Conservation (phyloP, 2,888 invertebrate species). For the Agriopis marginaria region DNA sequence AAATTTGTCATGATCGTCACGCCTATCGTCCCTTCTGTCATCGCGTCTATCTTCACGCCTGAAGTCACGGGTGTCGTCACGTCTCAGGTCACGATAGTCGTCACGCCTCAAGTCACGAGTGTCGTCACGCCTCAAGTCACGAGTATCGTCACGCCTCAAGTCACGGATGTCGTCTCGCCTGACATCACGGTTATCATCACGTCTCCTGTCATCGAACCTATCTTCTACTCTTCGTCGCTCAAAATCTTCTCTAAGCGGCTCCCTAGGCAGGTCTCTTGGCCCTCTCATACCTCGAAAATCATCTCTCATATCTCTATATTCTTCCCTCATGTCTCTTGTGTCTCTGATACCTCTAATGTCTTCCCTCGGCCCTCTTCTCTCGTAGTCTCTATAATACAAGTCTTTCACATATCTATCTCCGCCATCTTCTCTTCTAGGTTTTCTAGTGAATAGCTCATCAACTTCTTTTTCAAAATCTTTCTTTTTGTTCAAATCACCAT, state of each 20-base stretch:
- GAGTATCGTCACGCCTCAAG: conserved; percentile 34
- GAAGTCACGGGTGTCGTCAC: conserved; percentile 37
- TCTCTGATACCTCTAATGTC: conserved; percentile 43
- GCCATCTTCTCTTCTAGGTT: conserved; percentile 59
- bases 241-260: conserved; percentile 47
- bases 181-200: conserved; percentile 46
- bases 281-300: conserved; percentile 35
- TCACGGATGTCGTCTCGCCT: conserved; percentile 24
- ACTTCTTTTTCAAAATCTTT: conserved; percentile 74
- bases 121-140: conserved; percentile 49
- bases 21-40: conserved; percentile 39
- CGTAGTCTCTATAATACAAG: conserved; percentile 56
- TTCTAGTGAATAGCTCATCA: conserved; percentile 69
- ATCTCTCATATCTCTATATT: conserved; percentile 28
- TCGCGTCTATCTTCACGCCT: conserved; percentile 26
- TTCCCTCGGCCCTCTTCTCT: conserved; percentile 58
- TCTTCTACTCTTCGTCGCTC: conserved; percentile 54
- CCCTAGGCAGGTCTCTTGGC: conserved; percentile 36
- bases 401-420: conserved; percentile 60
- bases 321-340: conserved; percentile 46
- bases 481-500: conserved; percentile 63
- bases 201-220: conserved; percentile 53
- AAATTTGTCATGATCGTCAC: conserved; percentile 45
- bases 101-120: conserved; percentile 45
- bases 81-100: conserved; percentile 45